phyloP scores from a whole-genome alignment of 2,888 invertebrate genomes.

The Metalampra italica region DNA sequence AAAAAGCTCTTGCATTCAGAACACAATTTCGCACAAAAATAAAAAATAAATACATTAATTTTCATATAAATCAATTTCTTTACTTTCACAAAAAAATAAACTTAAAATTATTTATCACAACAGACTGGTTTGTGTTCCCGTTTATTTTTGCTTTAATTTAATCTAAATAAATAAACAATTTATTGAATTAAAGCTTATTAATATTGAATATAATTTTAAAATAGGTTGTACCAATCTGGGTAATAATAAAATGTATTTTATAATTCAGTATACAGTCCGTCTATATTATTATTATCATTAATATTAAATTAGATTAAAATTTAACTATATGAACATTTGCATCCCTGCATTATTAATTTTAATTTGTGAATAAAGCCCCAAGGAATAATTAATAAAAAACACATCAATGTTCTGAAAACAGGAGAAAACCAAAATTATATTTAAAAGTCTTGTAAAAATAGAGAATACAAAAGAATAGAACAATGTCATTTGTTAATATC shows the following conservation, averaged over 20 bases:
- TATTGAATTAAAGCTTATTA: conserved; percentile 61
- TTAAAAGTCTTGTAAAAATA: too few relatives aligned
- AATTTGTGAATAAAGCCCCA: too few relatives aligned
- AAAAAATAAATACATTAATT: conserved; percentile 37
- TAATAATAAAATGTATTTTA: conserved; percentile 18
- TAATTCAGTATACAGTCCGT: conserved; percentile 8
- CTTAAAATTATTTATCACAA: conserved; percentile 74
- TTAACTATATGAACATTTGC: background rate
- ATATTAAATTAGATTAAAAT: background rate
- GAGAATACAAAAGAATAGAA: too few relatives aligned
- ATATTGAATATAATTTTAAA: conserved; percentile 30
- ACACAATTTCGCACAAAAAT: conserved; percentile 40
- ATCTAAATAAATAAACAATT: conserved; percentile 57
- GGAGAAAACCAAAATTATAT: too few relatives aligned
- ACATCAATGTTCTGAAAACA: too few relatives aligned
- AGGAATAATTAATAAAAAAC: too few relatives aligned
- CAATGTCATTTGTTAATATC: background rate
- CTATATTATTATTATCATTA: background rate
- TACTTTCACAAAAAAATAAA: conserved; percentile 33
- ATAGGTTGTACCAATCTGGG: conserved; percentile 12
- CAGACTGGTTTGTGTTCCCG: conserved; percentile 65
- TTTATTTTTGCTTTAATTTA: conserved; percentile 32
- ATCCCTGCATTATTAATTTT: background rate
- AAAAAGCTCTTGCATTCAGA: conserved; percentile 33
- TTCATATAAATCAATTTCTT: conserved; percentile 40